Base-by-base conservation (phyloP, 2,797 vertebrate species). In the Manis pentadactyla region DNA sequence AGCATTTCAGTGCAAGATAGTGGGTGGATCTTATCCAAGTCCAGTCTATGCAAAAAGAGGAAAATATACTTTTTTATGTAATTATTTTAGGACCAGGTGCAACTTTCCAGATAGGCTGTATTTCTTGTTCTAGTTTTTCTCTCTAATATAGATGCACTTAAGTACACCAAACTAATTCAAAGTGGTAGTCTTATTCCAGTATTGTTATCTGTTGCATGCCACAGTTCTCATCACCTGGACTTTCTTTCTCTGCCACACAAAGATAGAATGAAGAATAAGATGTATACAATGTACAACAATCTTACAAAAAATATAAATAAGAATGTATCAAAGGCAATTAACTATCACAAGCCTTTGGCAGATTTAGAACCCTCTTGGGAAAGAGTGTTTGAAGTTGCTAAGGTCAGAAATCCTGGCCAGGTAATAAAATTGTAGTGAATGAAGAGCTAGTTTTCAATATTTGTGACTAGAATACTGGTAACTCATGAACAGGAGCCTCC, bases 401-500 rank as follows among this genome's bases (percentile, higher is more conserved):
- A 87, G 12, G 46, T 69, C 27, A 49, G 31, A 89, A 74, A n/a
- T 10, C 13, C n/a, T 19, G 53, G 18, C 7, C 39, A 90, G 75
- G 29, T 81, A n/a, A 51, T 49, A 74, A 83, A 89, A 74, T 53
- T 86, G 21, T 53, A 75, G 75, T 87, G 4, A 61, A 51, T 5
- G 29, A n/a, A 23, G 23, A 37, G 25, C 11, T 81, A 14, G 77
- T 90, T 92, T 94, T 91, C 66, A 92, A 0, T 74, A 55, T 95
- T 61, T 87, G 71, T 82, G 79, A 95, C 21, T n/a, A 89, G 51
- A 91, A 86, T 39, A 42, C 31, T 83, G 63, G 66, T 68, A 88
- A 77, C n/a, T 97, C 82, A 77, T 64, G 71, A 90, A 66, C 46
- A 85, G 61, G 88, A 94, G 18, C 34, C 66, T 97, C 97, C 91